Evolutionary conservation across 2,113 vertebrate genomes (phyloP).

Genomic region (Murina feae): DNA sequence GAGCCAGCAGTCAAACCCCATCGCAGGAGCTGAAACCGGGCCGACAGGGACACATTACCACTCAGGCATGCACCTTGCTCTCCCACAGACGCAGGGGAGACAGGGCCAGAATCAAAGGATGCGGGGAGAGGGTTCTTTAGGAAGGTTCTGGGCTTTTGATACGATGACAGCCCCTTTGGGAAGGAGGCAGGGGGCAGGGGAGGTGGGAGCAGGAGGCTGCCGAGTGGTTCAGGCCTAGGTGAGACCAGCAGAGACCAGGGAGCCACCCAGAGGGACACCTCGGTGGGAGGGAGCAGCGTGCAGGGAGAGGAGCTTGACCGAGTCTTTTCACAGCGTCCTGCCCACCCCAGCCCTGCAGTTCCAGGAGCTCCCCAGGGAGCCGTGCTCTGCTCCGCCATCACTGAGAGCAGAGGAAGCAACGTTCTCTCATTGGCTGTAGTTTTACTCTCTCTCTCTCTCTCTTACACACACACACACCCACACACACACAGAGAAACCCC

Average conservation of each 20-base stretch:
- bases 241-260: neutral
- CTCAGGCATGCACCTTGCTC: neutral
- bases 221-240: neutral
- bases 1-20: rapidly evolving
- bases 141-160: slow-evolving; percentile 77
- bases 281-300: rapidly evolving
- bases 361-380: neutral
- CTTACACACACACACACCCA: neutral
- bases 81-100: neutral
- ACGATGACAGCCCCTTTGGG: slow-evolving; percentile 57
- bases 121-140: slow-evolving; percentile 54
- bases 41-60: rapidly evolving
- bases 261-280: neutral
- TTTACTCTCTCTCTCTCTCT: neutral
- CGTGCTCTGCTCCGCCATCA: neutral
- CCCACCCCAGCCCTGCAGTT: neutral
- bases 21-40: rapidly evolving
- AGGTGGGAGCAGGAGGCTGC: neutral
- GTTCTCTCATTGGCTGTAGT: neutral
- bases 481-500: too few species aligned
- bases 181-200: neutral
- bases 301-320: slow-evolving; percentile 26
- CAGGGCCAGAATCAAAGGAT: neutral
- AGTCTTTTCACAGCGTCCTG: slow-evolving; percentile 65
- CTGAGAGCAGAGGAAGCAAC: neutral